Conservation (phyloP, 2,888 invertebrate species). For the Orthosia incerta region DNA sequence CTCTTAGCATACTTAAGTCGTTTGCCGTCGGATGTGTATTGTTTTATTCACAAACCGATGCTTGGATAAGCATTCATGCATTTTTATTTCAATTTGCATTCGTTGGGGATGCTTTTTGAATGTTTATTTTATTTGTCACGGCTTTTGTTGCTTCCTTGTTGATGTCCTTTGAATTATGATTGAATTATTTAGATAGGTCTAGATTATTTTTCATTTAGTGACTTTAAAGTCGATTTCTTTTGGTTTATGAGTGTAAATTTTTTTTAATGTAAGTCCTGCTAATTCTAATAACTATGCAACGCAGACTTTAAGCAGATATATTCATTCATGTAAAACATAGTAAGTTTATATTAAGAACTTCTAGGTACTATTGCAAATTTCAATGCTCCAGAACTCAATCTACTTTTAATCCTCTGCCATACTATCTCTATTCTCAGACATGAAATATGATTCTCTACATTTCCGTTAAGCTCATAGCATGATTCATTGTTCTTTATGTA, state of each 20-base stretch:
- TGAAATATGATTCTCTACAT: background rate
- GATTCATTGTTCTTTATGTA: conserved; percentile 35
- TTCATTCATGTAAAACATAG: too few relatives aligned
- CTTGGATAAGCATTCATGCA: conserved; percentile 77
- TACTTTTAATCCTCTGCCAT: too few relatives aligned
- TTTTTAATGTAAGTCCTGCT: too few relatives aligned
- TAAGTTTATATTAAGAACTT: too few relatives aligned
- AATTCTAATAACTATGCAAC: too few relatives aligned
- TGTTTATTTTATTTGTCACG: conserved; percentile 66
- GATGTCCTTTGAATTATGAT: conserved; percentile 29
- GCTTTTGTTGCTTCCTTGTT: conserved; percentile 46
- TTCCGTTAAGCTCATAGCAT: background rate
- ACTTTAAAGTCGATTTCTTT: background rate
- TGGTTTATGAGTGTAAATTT: background rate
- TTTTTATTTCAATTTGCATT: conserved; percentile 82
- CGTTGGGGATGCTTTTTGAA: conserved; percentile 68
- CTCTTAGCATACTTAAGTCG: conserved; percentile 59
- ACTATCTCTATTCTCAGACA: background rate
- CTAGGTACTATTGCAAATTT: too few relatives aligned
- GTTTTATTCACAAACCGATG: conserved; percentile 80
- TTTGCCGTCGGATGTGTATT: conserved; percentile 69
- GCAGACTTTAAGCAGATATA: too few relatives aligned
- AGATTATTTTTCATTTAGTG: background rate
- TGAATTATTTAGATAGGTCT: conserved; percentile 32
- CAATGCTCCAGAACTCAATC: too few relatives aligned